These are phyloP conservation scores for Coregonus ussuriensis DNA, from an alignment of 2,797 vertebrate genomes.

Conservation along the genomic window DNA sequence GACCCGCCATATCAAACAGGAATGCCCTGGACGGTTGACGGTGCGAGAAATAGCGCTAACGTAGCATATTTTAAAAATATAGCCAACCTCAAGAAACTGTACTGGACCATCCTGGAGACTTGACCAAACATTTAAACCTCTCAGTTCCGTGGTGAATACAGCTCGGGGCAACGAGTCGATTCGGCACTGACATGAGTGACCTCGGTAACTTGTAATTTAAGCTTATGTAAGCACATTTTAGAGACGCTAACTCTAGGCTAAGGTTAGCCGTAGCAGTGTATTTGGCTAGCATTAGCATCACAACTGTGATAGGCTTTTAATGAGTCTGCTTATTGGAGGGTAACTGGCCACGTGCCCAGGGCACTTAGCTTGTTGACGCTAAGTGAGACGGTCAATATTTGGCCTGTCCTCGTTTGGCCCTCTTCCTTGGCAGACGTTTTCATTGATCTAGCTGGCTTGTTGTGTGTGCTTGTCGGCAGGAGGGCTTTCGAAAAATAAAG, in stretches of 20 bases:
- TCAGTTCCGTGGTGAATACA: slow-evolving; percentile 37
- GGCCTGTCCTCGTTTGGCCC: slow-evolving; percentile 30
- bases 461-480: background rate
- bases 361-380: slow-evolving; percentile 30
- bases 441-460: background rate
- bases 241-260: background rate
- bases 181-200: slow-evolving; percentile 14
- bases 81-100: slow-evolving; percentile 20
- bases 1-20: slow-evolving; percentile 37
- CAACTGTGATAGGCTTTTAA: background rate
- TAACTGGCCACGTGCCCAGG: slow-evolving; percentile 12
- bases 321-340: slow-evolving; percentile 14
- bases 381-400: slow-evolving; percentile 51
- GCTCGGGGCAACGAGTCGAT: background rate
- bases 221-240: background rate
- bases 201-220: background rate
- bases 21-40: slow-evolving; percentile 10
- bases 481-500: background rate
- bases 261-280: background rate
- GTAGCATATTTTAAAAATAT: slow-evolving; percentile 32
- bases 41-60: slow-evolving; percentile 33
- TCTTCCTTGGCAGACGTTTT: background rate
- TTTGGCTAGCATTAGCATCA: background rate
- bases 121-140: slow-evolving; percentile 45
- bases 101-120: slow-evolving; percentile 12